Evolutionary conservation across 2,797 vertebrate genomes (phyloP).

Genomic region (Molothrus aeneus): DNA sequence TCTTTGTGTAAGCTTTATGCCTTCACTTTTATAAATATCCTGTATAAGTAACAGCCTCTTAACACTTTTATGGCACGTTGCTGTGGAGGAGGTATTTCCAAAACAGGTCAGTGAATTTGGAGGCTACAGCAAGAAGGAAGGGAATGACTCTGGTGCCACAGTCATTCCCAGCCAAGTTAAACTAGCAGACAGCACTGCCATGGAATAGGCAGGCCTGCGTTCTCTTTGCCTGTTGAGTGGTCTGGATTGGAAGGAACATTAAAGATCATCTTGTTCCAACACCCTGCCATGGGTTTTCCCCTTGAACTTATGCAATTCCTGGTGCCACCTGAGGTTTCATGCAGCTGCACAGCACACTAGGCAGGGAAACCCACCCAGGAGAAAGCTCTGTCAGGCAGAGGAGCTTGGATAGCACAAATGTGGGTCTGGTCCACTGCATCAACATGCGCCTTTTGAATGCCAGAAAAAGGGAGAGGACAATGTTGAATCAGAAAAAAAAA

Average conservation of each 20-base stretch:
- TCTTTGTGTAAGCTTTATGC: background rate
- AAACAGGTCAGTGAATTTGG: background rate
- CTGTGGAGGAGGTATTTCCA: background rate
- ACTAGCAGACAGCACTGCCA: background rate
- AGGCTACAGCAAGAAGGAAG: background rate
- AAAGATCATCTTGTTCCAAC: background rate
- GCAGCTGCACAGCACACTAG: rapidly evolving
- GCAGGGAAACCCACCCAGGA: background rate
- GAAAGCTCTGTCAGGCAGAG: background rate
- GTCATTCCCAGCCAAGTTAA: background rate
- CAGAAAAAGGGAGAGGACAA: background rate
- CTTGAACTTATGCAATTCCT: rapidly evolving
- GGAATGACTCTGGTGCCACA: background rate
- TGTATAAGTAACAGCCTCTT: background rate
- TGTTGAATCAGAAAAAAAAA: background rate
- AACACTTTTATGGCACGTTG: rapidly evolving
- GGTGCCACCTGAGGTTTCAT: background rate
- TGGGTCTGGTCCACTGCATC: background rate
- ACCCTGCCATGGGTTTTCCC: background rate
- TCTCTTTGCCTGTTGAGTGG: background rate
- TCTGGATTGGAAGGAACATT: background rate
- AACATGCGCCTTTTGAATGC: background rate
- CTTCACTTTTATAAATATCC: background rate
- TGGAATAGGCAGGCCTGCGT: background rate
- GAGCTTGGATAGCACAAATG: background rate